phyloP scores from a whole-genome alignment of 2,113 vertebrate species.

The Buteo buteo region DNA sequence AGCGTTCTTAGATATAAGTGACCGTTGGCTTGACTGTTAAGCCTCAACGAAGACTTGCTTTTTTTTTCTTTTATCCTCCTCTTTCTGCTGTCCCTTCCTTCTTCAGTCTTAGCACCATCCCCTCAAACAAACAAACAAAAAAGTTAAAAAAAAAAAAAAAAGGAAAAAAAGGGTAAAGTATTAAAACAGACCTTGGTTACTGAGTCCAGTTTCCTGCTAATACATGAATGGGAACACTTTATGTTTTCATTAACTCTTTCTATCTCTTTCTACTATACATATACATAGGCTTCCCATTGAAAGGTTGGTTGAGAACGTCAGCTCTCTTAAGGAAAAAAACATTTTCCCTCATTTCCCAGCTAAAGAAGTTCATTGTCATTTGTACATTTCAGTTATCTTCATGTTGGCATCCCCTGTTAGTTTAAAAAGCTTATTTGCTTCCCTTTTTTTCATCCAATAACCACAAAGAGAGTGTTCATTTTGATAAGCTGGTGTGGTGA shows the following conservation, averaged over 20 bases:
- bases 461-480: not conserved
- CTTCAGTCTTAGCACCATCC: not conserved
- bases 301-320: not conserved
- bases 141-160: no score
- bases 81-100: not conserved
- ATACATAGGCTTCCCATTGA: not conserved
- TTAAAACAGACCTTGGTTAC: not conserved
- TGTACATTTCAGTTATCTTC: not conserved
- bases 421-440: not conserved
- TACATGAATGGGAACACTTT: not conserved
- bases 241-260: not conserved
- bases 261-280: not conserved
- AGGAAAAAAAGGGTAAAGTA: no score
- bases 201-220: not conserved
- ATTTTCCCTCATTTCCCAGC: not conserved
- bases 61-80: not conserved
- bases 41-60: not conserved
- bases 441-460: not conserved
- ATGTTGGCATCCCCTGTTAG: not conserved
- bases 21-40: not conserved
- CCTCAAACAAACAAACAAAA: no score
- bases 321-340: not conserved
- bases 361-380: not conserved
- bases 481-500: not conserved
- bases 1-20: not conserved